A percentile compares a stretch with the other conserved stretches of the same genome.
Evolutionary conservation across 2,888 invertebrate species (phyloP).

Genomic region (Gastrophysa polygoni): DNA sequence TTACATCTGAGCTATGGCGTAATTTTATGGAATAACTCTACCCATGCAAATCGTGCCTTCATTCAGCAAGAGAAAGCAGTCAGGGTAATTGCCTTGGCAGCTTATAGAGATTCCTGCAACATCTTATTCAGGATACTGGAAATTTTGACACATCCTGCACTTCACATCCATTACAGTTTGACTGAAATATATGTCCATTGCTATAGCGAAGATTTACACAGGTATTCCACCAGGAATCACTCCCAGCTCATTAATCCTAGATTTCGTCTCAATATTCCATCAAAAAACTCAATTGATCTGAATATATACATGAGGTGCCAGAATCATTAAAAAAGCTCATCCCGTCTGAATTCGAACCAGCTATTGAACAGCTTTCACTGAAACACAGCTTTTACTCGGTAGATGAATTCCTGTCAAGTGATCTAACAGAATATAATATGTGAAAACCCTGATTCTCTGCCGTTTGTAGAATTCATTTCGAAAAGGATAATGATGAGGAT

Average conservation of each 20-base stretch:
- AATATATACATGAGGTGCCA: conserved; percentile 3
- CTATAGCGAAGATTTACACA: background rate
- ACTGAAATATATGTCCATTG: background rate
- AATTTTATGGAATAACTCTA: conserved; percentile 5
- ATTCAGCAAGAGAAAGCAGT: background rate
- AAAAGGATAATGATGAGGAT: too few relatives aligned
- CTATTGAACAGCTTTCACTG: too few relatives aligned
- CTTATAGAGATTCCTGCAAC: background rate
- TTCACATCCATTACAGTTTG: background rate
- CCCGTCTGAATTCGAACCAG: too few relatives aligned
- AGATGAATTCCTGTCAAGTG: too few relatives aligned
- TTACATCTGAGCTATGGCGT: background rate
- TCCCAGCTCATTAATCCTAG: background rate
- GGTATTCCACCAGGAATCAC: background rate
- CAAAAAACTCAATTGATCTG: background rate
- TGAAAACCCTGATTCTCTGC: too few relatives aligned
- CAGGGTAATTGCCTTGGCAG: background rate
- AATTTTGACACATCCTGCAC: background rate
- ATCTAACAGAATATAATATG: too few relatives aligned
- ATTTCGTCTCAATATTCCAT: background rate
- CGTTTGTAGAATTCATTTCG: too few relatives aligned
- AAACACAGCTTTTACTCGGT: background rate
- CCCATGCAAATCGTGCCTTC: background rate
- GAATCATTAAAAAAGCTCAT: too few relatives aligned
- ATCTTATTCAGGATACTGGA: background rate